These are phyloP conservation scores for Ptilodon capucinus DNA, from an alignment of 2,888 invertebrate species.

Conservation along the genomic window DNA sequence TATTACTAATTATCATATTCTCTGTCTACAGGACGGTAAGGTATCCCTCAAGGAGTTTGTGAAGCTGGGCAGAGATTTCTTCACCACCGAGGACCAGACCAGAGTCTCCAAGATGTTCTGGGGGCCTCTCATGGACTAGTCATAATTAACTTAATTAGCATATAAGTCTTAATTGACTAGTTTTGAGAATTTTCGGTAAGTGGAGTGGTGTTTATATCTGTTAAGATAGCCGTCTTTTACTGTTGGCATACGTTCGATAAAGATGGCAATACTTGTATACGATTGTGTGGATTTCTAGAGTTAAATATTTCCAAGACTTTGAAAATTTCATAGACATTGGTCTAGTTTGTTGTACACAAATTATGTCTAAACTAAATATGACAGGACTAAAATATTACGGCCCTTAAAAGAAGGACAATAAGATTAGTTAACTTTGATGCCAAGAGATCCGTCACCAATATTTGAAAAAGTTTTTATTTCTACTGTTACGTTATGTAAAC, in stretches of 20 bases:
- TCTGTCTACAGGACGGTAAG: constrained; percentile 85
- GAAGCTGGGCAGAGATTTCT: constrained; percentile 90
- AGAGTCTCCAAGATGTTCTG: constrained; percentile 93
- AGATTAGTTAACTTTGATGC: too few species aligned
- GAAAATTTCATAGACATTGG: too few species aligned
- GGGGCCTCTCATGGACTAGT: constrained; percentile 87
- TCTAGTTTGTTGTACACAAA: too few species aligned
- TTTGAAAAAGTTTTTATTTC: too few species aligned
- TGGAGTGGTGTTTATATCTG: too few species aligned
- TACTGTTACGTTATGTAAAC: too few species aligned
- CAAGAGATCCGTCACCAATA: too few species aligned
- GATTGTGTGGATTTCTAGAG: background rate
- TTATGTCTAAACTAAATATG: too few species aligned
- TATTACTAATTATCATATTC: too few species aligned
- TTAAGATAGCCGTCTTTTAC: background rate
- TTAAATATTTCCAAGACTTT: background rate
- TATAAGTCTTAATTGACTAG: constrained; percentile 23
- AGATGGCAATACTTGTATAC: background rate
- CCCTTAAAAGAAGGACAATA: too few species aligned
- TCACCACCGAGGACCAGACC: constrained; percentile 88
- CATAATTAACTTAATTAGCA: constrained; percentile 11
- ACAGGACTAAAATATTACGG: too few species aligned
- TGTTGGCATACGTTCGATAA: background rate
- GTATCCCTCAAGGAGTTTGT: constrained; percentile 90
- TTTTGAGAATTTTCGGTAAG: constrained; percentile 4